A percentile compares a stretch with the other conserved stretches of the same genome.
Evolutionary conservation across 1,140 invertebrate species (phyloP).

Genomic region (Hyposmocoma kahamanoa): DNA sequence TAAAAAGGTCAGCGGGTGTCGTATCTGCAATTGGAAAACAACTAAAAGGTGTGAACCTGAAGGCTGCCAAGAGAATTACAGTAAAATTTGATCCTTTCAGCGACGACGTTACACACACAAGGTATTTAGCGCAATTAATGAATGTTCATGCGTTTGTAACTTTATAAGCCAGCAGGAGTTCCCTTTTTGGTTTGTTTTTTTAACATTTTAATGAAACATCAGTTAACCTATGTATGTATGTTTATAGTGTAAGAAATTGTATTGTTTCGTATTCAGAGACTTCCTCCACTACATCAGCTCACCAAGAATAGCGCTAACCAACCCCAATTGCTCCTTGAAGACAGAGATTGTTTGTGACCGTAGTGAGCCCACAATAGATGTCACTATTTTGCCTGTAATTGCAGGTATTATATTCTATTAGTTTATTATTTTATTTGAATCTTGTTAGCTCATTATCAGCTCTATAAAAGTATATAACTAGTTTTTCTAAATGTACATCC

Average conservation of each 20-base stretch:
- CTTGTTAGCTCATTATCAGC: too few relatives aligned
- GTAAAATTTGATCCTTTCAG: slow-evolving; percentile 90
- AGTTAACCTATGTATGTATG: not conserved
- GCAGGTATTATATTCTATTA: too few relatives aligned
- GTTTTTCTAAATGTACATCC: too few relatives aligned
- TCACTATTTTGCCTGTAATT: slow-evolving; percentile 66
- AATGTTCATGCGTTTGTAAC: not conserved
- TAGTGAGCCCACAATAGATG: slow-evolving; percentile 80
- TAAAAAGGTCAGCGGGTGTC: slow-evolving; percentile 76
- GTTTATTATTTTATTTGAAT: too few relatives aligned
- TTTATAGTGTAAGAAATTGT: not conserved
- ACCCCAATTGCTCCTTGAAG: slow-evolving; percentile 83
- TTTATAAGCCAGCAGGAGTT: too few relatives aligned
- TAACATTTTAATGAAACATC: too few relatives aligned
- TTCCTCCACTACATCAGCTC: slow-evolving; percentile 81
- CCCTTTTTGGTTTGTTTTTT: too few relatives aligned
- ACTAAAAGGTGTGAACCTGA: slow-evolving; percentile 80
- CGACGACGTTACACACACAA: slow-evolving; percentile 78
- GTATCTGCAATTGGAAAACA: slow-evolving; percentile 81
- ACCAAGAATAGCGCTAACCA: slow-evolving; percentile 79
- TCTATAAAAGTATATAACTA: too few relatives aligned
- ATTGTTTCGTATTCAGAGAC: slow-evolving; percentile 74
- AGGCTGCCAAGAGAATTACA: slow-evolving; percentile 84
- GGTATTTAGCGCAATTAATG: slow-evolving; percentile 72
- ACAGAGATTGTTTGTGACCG: slow-evolving; percentile 86